These are phyloP conservation scores for Netelia fuscicornis DNA, from an alignment of 2,888 invertebrate genomes.

Conservation along the genomic window DNA sequence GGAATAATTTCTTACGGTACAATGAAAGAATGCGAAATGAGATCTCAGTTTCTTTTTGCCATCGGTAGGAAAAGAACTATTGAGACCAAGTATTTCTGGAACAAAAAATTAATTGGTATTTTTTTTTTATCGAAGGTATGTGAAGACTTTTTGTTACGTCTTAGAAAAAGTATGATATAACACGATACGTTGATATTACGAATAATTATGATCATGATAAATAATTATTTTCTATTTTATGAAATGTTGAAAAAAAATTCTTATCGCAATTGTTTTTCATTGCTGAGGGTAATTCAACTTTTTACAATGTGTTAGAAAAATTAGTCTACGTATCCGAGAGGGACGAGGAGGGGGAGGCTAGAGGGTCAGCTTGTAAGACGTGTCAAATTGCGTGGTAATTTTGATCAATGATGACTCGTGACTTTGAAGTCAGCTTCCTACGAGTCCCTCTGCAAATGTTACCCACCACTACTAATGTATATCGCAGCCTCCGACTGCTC, in stretches of 20 bases:
- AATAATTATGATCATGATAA: background rate
- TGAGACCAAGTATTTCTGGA: background rate
- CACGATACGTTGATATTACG: too few species aligned
- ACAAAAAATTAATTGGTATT: slow-evolving; percentile 9
- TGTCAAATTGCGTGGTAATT: slow-evolving; percentile 81
- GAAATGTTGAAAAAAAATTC: background rate
- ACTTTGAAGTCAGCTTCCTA: slow-evolving; percentile 85
- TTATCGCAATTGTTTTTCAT: background rate
- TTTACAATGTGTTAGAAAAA: background rate
- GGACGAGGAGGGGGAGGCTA: background rate
- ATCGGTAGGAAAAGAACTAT: slow-evolving; percentile 49
- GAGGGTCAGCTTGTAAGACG: slow-evolving; percentile 72
- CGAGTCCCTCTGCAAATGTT: slow-evolving; percentile 75
- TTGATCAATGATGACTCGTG: slow-evolving; percentile 84
- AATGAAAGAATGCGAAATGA: slow-evolving; percentile 50
- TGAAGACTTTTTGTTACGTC: slow-evolving; percentile 10
- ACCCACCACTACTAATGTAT: slow-evolving; percentile 43
- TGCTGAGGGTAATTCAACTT: background rate
- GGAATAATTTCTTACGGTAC: slow-evolving; percentile 28
- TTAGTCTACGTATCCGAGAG: background rate
- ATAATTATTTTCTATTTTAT: background rate
- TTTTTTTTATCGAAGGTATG: slow-evolving; percentile 53
- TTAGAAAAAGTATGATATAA: too few species aligned
- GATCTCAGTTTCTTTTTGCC: slow-evolving; percentile 60
- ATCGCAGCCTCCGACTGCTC: slow-evolving; percentile 68